Conservation (phyloP, 2,797 vertebrate species). For the Cirrhinus mrigala region DNA sequence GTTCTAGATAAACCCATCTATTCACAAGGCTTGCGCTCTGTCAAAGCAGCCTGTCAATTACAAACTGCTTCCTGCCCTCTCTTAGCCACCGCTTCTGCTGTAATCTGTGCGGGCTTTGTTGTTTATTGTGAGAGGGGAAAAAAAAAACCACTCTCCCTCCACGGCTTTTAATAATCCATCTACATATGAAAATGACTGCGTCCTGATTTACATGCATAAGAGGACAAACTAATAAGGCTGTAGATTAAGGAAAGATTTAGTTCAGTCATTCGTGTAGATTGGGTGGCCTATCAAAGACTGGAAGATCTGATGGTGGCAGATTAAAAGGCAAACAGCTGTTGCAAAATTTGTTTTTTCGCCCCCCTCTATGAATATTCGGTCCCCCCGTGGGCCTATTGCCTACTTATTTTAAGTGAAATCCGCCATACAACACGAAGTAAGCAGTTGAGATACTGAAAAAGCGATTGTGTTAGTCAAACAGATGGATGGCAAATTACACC, state of each 20-base stretch:
- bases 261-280: slow-evolving; percentile 90
- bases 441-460: slow-evolving; percentile 6
- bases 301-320: slow-evolving; percentile 88
- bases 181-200: slow-evolving; percentile 83
- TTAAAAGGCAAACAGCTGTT: slow-evolving; percentile 91
- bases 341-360: slow-evolving; percentile 74
- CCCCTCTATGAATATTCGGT: slow-evolving; percentile 68
- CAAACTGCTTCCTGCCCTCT: slow-evolving; percentile 61
- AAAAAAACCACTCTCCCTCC: slow-evolving; percentile 50
- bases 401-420: slow-evolving; percentile 22
- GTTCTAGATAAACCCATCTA: slow-evolving; percentile 74
- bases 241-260: slow-evolving; percentile 92
- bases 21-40: slow-evolving; percentile 64
- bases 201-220: slow-evolving; percentile 88
- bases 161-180: slow-evolving; percentile 82
- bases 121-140: slow-evolving; percentile 66
- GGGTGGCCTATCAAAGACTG: slow-evolving; percentile 86
- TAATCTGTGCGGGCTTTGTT: slow-evolving; percentile 66
- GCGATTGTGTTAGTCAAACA: background rate
- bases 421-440: background rate
- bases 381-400: slow-evolving; percentile 3
- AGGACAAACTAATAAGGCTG: slow-evolving; percentile 86
- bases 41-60: slow-evolving; percentile 73
- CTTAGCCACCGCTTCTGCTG: slow-evolving; percentile 64
- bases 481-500: slow-evolving; percentile 19